Percentiles rank a stretch among this genome's conserved stretches.
Evolutionary conservation across 2,113 vertebrate species (phyloP).

Genomic region (Galbula dea): DNA sequence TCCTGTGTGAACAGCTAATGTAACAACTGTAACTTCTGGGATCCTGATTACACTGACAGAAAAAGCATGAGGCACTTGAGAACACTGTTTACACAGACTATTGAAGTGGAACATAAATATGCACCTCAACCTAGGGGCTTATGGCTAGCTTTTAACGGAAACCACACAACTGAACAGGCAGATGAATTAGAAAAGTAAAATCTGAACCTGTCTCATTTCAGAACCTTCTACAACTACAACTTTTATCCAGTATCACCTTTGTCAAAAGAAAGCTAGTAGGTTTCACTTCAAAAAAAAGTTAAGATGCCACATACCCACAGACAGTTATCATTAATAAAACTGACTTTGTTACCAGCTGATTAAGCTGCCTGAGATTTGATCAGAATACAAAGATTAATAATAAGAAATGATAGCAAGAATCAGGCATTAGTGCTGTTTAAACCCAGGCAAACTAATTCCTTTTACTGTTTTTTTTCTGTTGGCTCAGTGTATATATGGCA

Average conservation of each 20-base stretch:
- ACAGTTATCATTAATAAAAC: not conserved
- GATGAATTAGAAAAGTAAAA: not conserved
- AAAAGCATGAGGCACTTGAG: not conserved
- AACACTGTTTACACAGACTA: not conserved
- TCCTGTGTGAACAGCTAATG: not conserved
- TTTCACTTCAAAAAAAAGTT: not conserved
- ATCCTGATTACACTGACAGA: not conserved
- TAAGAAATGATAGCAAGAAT: not conserved
- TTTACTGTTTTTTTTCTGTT: not conserved
- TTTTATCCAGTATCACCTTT: not conserved
- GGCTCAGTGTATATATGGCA: not conserved
- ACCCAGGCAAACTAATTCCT: not conserved
- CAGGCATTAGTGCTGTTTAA: not conserved
- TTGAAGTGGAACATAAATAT: not conserved
- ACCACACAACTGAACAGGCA: not conserved
- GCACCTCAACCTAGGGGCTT: not conserved
- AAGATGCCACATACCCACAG: not conserved
- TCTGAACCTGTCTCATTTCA: not conserved
- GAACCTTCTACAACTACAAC: not conserved
- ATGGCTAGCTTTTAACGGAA: not conserved
- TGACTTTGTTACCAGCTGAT: not conserved
- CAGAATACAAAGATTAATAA: not conserved
- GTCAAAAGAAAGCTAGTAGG: not conserved
- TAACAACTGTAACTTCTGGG: not conserved
- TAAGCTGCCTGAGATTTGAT: not conserved